Evolutionary conservation across 2,113 vertebrate genomes (phyloP), one percentile per base, ranked within the genome.

Genomic region (Harpagus bidentatus): DNA sequence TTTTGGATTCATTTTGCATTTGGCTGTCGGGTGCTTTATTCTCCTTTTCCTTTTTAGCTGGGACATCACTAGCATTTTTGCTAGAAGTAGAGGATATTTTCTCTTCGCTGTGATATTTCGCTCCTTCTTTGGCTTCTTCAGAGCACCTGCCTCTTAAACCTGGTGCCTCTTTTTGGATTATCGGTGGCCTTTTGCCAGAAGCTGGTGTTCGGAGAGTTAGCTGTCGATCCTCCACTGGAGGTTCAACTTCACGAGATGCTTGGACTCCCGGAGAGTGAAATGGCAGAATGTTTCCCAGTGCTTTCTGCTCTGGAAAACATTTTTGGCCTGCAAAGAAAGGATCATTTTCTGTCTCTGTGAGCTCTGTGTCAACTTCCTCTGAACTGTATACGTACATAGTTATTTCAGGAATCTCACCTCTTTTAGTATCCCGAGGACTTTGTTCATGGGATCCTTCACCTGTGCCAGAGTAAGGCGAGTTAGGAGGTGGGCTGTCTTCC

Each of bases 341-440:
- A 67, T 86, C 55, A 11, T 90, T 85, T 74, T 85, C 88, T 47
- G 59, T 8, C 47, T 76, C 74, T 16, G 25, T n/a, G 52, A 52
- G 20, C 19, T 69, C 73, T 42, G 40, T 52, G 66, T 97, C 97
- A 26, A 26, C 52, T 13, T 97, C 97, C 25, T 97, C 97, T 29
- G 97, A 96, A 53, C 82, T 83, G 23, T 45, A 97, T 6, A 95
- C 36, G 0, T 81, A 86, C 93, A 97, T 63, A 40, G 40, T 52
- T 90, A 98, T 93, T 65, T 95, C 31, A 17, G 97, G 97, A 85
- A 85, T 94, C 45, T 79, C 67, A 65, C 18, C 74, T 29, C 13
- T 0, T n/a, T 72, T 42, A n/a, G 29, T 45, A 9, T 82, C 42
- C 26, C 38, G 67, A 48, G 29, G 38, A 47, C 32, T 59, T 74